Conservation (phyloP, 1,140 invertebrate species). For the Plodia interpunctella region DNA sequence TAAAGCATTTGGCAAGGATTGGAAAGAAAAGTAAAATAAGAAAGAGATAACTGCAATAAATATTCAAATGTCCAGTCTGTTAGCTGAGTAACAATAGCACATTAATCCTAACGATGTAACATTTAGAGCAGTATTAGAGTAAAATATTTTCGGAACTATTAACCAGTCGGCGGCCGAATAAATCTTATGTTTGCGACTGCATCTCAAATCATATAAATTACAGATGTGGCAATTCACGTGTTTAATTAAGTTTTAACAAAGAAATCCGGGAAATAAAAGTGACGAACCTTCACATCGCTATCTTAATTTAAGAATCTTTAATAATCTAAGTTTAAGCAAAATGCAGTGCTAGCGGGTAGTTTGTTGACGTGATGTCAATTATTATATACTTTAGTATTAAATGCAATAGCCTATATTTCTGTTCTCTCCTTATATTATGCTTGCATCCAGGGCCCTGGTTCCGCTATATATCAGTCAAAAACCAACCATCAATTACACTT, state of each 20-base stretch:
- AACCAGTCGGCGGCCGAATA: constrained; percentile 3
- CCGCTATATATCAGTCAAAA: constrained; percentile 4
- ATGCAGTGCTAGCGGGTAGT: too few relatives aligned
- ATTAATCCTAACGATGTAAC: neutral
- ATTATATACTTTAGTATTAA: too few relatives aligned
- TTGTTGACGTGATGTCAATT: too few relatives aligned
- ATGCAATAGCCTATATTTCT: neutral
- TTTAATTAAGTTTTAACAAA: too few relatives aligned
- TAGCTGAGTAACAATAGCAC: neutral
- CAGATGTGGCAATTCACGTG: neutral
- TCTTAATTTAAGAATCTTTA: too few relatives aligned
- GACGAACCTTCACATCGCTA: too few relatives aligned
- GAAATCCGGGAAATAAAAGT: too few relatives aligned
- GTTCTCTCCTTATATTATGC: neutral
- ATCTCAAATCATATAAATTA: neutral
- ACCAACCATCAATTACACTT: constrained; percentile 7
- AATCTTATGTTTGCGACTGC: constrained; percentile 1
- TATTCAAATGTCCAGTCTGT: neutral
- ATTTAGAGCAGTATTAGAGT: constrained; percentile 1
- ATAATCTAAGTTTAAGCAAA: too few relatives aligned
- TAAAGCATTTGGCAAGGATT: too few relatives aligned
- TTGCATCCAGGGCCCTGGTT: neutral
- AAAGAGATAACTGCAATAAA: too few relatives aligned
- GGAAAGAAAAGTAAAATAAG: too few relatives aligned
- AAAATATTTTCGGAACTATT: constrained; percentile 6